Base-by-base conservation (phyloP, 2,888 invertebrate genomes). In the Drepanosiphum platanoidis region DNA sequence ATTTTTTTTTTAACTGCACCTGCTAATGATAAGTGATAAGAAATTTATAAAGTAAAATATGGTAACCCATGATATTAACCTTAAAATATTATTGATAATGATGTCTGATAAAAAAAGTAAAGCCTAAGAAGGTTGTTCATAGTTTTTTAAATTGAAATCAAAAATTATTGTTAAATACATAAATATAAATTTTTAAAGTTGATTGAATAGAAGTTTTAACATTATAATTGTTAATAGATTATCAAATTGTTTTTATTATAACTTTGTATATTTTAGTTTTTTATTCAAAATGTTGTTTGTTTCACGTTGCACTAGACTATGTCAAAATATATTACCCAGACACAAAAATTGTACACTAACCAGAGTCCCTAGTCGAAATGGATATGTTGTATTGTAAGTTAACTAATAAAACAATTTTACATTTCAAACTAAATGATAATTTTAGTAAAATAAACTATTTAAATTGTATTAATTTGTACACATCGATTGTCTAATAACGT, bases 301-400 rank as follows among this genome's bases (percentile, higher is more conserved):
- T 52, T 84, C 83, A 32, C 83, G 83, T 52, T 84, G 83, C 30
- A 84, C 83, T 22, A 75, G 36, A 75, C 39, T 84, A 36, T 77
- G 75, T 77, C 74, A 75, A 72, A 84, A 75, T n/a, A 68, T 84
- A 58, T 36, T 84, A 66, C 74, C 58, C 0, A 84, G 75, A 75
- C 75, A 84, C n/a, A 84, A 75, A 22, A 84, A 84, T 52, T 84
- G 75, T 75, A 27, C 22, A 66, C 3, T 68, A 8, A 84, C 74
- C 1, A 86, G 64, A 86, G 72, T 86, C 8, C 83, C 82, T 18
- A 89, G 91, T 87, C 91, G 92, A 88, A 91, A 92, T 88, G 94
- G 94, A 88, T 94, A 93, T 88, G 92, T 94, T 87, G 93, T 94
- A 66, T 90, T 94, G 94, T 94, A 91, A 92, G 94, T 93, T 22